These are phyloP conservation scores for Hirtodrosophila cameraria DNA, from an alignment of 2,888 invertebrate species.

Conservation along the genomic window DNA sequence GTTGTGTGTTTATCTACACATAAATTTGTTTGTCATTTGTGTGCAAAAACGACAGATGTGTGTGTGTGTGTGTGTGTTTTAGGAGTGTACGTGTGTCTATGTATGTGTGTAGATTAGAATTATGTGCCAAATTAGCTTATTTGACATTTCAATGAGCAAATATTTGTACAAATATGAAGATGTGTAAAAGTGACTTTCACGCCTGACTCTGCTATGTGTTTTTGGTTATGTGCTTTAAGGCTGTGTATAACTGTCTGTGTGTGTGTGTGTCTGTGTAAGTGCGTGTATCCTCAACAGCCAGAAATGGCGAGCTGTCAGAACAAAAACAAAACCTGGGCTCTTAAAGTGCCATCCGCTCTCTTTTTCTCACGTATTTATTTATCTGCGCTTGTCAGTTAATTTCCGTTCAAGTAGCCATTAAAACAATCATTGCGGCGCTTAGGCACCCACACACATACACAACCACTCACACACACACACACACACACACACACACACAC, in stretches of 20 bases:
- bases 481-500: conserved; percentile 14
- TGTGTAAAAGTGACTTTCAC: conserved; percentile 34
- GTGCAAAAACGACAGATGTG: conserved; percentile 17
- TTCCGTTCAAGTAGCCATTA: conserved; percentile 79
- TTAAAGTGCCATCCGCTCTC: conserved; percentile 20
- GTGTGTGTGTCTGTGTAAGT: conserved; percentile 7
- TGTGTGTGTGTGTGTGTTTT: not conserved
- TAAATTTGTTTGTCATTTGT: conserved; percentile 61
- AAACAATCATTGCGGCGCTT: conserved; percentile 75
- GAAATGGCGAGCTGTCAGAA: conserved; percentile 49
- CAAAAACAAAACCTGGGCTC: conserved; percentile 36
- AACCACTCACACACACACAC: conserved; percentile 10
- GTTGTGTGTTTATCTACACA: conserved; percentile 32
- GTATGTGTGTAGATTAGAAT: conserved; percentile 42
- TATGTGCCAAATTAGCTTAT: conserved; percentile 74
- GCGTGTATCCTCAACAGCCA: conserved; percentile 29
- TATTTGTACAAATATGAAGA: conserved; percentile 53
- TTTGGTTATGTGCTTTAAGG: conserved; percentile 33
- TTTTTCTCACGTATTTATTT: conserved; percentile 47
- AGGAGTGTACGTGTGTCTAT: conserved; percentile 7
- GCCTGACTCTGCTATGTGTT: conserved; percentile 28
- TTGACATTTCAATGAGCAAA: conserved; percentile 75
- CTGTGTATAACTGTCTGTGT: not conserved
- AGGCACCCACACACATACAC: conserved; percentile 41
- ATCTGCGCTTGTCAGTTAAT: conserved; percentile 80